Evolutionary conservation across 2,797 vertebrate species (phyloP).

Genomic region (Enteromius fasciolatus): DNA sequence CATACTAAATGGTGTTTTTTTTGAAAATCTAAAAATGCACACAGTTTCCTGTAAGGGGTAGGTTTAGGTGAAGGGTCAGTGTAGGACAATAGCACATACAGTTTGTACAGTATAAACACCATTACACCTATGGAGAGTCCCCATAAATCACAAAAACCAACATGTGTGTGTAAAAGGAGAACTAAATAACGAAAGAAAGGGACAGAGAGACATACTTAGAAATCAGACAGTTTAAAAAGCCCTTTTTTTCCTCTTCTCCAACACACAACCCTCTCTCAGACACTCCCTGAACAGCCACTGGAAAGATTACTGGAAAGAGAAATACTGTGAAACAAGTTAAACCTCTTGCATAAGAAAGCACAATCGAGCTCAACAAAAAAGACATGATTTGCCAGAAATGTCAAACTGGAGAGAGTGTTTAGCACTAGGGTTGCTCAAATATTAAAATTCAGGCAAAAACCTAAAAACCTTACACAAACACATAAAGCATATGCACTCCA

Average conservation of each 20-base stretch:
- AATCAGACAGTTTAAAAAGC: neutral
- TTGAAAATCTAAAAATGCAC: too few species aligned
- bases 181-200: conserved; percentile 3
- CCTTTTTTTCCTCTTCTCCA: neutral
- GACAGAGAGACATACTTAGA: conserved; percentile 4
- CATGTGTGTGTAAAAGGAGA: conserved; percentile 16
- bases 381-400: neutral
- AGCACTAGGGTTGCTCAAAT: neutral
- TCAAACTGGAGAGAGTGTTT: neutral
- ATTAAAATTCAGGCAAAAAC: conserved; percentile 1
- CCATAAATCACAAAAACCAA: too few species aligned
- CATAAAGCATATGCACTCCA: neutral
- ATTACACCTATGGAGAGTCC: too few species aligned
- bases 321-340: conserved; percentile 14
- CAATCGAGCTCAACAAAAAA: neutral
- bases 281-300: neutral
- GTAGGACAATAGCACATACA: too few species aligned
- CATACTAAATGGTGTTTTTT: too few species aligned
- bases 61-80: too few species aligned
- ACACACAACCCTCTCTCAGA: neutral
- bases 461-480: neutral
- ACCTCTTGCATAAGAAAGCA: conserved; percentile 11
- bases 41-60: too few species aligned
- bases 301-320: conserved; percentile 28
- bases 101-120: too few species aligned